Conservation (phyloP, 1,140 invertebrate species). For the Lanistes nyassanus region DNA sequence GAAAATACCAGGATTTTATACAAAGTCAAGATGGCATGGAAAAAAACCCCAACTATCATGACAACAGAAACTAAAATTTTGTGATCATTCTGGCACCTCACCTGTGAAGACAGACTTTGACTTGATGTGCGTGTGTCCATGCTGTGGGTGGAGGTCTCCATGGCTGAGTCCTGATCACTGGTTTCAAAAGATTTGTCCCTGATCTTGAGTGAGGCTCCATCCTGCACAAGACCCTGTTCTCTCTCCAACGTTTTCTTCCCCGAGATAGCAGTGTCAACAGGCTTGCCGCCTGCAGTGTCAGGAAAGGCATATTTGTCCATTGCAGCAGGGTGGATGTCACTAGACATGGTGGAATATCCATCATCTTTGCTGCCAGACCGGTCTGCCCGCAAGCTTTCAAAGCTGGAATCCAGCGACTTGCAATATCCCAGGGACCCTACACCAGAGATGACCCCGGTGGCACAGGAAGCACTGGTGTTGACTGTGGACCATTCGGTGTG, state of each 20-base stretch:
- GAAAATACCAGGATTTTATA: too few species aligned
- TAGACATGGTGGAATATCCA: constrained; percentile 90
- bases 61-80: too few species aligned
- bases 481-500: constrained; percentile 13
- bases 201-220: not conserved
- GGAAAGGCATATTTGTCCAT: constrained; percentile 51
- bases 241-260: not conserved
- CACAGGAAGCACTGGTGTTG: not conserved
- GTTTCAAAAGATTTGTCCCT: constrained; percentile 16
- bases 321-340: constrained; percentile 76
- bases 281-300: constrained; percentile 27
- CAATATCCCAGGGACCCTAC: not conserved
- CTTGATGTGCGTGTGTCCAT: constrained; percentile 43
- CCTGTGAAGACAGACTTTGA: constrained; percentile 45
- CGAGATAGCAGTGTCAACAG: not conserved
- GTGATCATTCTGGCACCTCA: not conserved
- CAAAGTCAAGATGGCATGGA: too few species aligned
- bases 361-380: constrained; percentile 80
- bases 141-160: constrained; percentile 49
- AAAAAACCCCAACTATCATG: too few species aligned
- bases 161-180: constrained; percentile 42
- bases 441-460: not conserved
- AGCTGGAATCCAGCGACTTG: constrained; percentile 50
- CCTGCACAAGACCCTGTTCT: not conserved
- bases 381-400: constrained; percentile 56